Evolutionary conservation across 2,797 vertebrate species (phyloP), one percentile per base, ranked within the genome.

Genomic region (Halcyon chelicuti): DNA sequence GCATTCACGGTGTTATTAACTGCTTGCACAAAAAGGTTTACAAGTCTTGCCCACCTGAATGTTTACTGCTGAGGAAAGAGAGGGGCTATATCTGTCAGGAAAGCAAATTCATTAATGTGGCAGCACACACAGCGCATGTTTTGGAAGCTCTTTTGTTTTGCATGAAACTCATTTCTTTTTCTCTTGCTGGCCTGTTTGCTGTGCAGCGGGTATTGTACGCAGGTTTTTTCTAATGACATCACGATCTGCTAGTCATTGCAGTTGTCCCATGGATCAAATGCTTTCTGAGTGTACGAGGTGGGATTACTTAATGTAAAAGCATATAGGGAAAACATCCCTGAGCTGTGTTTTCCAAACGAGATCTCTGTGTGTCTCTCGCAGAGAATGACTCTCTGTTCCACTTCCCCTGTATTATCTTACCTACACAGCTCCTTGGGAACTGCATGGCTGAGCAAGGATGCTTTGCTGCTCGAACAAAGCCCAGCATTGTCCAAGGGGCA

Each of bases 391-490:
- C 58, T 77, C 83, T 90, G 33, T 92, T 90, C 84, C 86, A 68
- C 66, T 47, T 68, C 87, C 81, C 94, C 63, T 77, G 37, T 90
- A 88, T 95, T 91, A 94, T 90, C 33, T 80, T 92, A 93, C 88
- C 92, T 95, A 84, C 57, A 9, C 39, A 90, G 86, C 62, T 90
- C 80, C 74, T 88, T 85, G 87, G 93, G 91, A 93, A 74, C 85
- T 85, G 95, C 94, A 77, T 66, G 88, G 95, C 96, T 92, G 94
- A 96, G 96, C 92, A 95, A 95, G 88, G 96, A 95, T 93, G 95
- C 90, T 88, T 92, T 96, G 93, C 96, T 72, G 77, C 88, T 90
- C 0, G 0, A 94, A 96, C 95, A 96, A 97, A 96, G 96, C 90
- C 80, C 4, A 9, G 93, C 91, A 95, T 96, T 97, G 96, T 95